Base-by-base conservation (phyloP, 2,113 vertebrate species). In the Tamias sibiricus region DNA sequence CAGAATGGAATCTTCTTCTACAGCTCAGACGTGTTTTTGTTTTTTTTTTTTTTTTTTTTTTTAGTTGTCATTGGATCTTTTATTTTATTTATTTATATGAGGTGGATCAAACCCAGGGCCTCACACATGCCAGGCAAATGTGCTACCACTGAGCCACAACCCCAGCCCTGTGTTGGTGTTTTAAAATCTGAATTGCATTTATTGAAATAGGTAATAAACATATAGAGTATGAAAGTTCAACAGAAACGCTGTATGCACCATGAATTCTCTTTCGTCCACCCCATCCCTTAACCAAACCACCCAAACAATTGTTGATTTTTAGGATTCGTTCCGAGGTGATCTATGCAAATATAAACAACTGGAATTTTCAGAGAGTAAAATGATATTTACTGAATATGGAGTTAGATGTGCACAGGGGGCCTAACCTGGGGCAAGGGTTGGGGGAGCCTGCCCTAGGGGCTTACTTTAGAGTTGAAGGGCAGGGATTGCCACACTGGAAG, bases 1-100 rank as follows among this genome's bases (percentile, higher is more conserved):
- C 35, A 90, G 49, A 83, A 71, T 28, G 86, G 81, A 83, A 95
- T 93, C 57, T 64, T 95, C 77, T 94, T 87, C 40, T 96, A 28
- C 24, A 91, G 49, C 64, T 95, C 16, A 83, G 37, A 75, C 57
- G 37, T 92, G 54, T n/a, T n/a, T n/a, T n/a, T n/a, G n/a, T n/a
- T n/a, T n/a, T n/a, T n/a, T n/a, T n/a, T n/a, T n/a, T n/a, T n/a
- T n/a, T n/a, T n/a, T n/a, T n/a, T n/a, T n/a, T n/a, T n/a, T n/a
- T 12, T 47, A 12, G 47, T 49, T 49, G 47, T 49, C 47, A 49
- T 12, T 49, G 47, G 47, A 49, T 49, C 12, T 13, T 49, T 49
- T 49, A 49, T 49, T 49, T 49, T 49, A 49, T 49, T 49, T 49
- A 49, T 13, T 49, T 49, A 49, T 49, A 49, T 49, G 47, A 10